Evolutionary conservation across 2,797 vertebrate genomes (phyloP), one percentile per base, ranked within the genome.

Genomic region (Silurus aristotelis): DNA sequence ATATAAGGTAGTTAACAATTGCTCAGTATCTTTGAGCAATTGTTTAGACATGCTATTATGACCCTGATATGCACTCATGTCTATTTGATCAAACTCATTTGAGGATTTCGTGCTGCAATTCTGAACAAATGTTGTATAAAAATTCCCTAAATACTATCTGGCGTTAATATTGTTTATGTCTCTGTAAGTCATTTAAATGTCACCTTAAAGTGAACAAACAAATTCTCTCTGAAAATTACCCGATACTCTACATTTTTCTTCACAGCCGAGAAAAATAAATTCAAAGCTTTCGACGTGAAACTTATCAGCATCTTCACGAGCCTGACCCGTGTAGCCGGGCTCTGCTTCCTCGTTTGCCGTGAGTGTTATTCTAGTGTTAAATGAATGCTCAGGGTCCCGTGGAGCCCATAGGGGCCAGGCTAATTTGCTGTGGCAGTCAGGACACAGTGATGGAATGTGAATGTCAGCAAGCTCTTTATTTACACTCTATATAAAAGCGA

Each of bases 381-480:
- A 89, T 81, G 81, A 91, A 91, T 64, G 64, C 83, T 83, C 84
- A 87, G 68, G 52, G 83, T 84, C 85, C 87, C 87, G 88, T 86
- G 82, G 76, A 88, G 86, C 85, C 88, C 83, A 87, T 83, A 83
- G 79, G 76, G 84, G 85, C 87, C 86, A 75, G 89, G 93, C 95
- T 96, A 95, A 95, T 95, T 94, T 96, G 94, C 94, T 95, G 93
- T 95, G 93, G 96, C 93, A 94, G 95, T 94, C 93, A 94, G 96
- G 96, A 96, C 95, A 92, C 90, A 94, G 94, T 97, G 96, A 97
- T 98, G 98, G 97, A 99, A 99, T 99, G 97, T 97, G 96, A 98
- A 97, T 99, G 98, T 99, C 98, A 99, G 98, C 97, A 96, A 90
- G 95, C 97, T 96, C 96, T 97, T 98, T 99, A 99, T 99, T 99